These are phyloP conservation scores for Plodia interpunctella DNA, from an alignment of 1,140 invertebrate genomes.

Conservation along the genomic window DNA sequence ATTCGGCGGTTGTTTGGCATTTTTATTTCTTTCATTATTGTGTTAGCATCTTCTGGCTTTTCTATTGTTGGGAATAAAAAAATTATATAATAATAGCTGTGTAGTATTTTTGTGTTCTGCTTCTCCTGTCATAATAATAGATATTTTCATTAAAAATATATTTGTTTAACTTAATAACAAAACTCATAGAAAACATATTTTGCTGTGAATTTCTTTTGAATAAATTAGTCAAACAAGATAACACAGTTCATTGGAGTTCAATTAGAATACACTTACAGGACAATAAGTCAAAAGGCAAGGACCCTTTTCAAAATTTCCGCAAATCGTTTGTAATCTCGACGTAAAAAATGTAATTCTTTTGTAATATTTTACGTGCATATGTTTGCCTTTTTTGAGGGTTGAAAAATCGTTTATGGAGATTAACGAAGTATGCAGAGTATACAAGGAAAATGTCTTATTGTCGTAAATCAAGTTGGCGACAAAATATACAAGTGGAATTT, in stretches of 20 bases:
- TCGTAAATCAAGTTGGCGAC: conserved; percentile 15
- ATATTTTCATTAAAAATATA: no score
- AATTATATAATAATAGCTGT: no score
- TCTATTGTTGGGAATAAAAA: neutral
- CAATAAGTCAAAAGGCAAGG: neutral
- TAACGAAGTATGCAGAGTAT: conserved; percentile 6
- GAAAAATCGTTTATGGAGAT: conserved; percentile 4
- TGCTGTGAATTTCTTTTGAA: no score
- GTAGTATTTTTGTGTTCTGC: no score
- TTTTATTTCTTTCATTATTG: conserved; percentile 3
- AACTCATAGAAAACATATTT: no score
- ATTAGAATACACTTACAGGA: no score
- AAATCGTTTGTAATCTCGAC: neutral
- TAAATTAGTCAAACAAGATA: no score
- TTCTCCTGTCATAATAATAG: no score
- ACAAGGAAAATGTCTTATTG: conserved; percentile 10
- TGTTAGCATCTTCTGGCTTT: neutral
- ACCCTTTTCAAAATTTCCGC: neutral
- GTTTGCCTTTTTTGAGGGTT: conserved; percentile 1
- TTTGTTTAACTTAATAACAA: no score
- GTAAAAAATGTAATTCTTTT: conserved; percentile 1
- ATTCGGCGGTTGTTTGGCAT: conserved; percentile 22
- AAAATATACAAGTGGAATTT: conserved; percentile 16
- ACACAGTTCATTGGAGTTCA: no score
- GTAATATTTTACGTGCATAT: neutral